Evolutionary conservation across 2,113 vertebrate genomes (phyloP).

Genomic region (Connochaetes taurinus): DNA sequence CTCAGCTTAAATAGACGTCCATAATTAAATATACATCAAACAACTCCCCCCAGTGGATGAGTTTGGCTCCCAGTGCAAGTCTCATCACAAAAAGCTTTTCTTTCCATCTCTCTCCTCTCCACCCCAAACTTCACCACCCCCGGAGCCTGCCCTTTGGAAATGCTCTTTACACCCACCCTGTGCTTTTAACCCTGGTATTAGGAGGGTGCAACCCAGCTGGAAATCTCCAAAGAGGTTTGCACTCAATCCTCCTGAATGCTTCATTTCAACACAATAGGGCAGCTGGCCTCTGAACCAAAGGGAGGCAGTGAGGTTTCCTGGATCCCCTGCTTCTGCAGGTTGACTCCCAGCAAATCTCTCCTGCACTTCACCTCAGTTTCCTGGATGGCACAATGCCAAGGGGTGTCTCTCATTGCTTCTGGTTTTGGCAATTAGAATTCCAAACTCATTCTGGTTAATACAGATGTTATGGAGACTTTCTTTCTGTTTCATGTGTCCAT

Average conservation of each 20-base stretch:
- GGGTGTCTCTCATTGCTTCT: background rate
- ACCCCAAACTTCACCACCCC: background rate
- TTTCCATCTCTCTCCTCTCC: background rate
- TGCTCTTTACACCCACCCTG: background rate
- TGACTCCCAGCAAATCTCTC: too few relatives aligned
- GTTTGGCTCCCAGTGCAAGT: background rate
- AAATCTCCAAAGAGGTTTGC: constrained; percentile 40
- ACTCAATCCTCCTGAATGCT: background rate
- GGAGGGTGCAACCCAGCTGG: background rate
- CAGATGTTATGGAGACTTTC: too few relatives aligned
- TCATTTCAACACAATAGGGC: background rate
- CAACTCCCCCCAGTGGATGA: background rate
- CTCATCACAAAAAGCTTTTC: constrained; percentile 27
- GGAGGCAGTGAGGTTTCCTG: background rate
- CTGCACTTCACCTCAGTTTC: background rate
- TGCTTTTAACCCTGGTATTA: constrained; percentile 49
- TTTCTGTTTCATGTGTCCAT: background rate
- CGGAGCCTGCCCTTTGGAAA: constrained; percentile 14
- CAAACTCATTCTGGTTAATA: background rate
- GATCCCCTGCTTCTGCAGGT: background rate
- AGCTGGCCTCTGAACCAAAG: background rate
- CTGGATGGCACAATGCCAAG: rapidly evolving
- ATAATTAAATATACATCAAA: constrained; percentile 51
- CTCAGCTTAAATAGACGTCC: background rate
- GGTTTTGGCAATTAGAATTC: background rate